Percentiles rank a stretch among this genome's conserved stretches.
Conservation (phyloP, 2,888 invertebrate genomes). For the Iphiclides podalirius region DNA sequence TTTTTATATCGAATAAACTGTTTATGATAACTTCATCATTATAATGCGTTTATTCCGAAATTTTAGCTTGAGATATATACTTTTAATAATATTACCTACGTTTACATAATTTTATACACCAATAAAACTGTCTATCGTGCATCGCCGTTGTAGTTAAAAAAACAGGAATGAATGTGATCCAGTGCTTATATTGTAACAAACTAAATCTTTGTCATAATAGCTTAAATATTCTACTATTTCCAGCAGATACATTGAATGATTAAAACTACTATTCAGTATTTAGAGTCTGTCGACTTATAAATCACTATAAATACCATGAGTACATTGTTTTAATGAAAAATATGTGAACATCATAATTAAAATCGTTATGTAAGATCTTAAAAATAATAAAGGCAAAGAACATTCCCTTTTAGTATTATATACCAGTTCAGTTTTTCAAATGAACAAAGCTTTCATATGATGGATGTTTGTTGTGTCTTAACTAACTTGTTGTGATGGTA, state of each 20-base stretch:
- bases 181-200: not conserved
- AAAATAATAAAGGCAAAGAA: not conserved
- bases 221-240: not conserved
- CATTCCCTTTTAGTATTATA: not conserved
- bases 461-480: not conserved
- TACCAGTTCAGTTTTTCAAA: not conserved
- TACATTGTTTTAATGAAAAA: not conserved
- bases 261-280: conserved; percentile 20
- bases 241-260: conserved; percentile 2
- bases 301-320: conserved; percentile 24
- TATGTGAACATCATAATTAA: not conserved
- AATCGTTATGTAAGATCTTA: not conserved
- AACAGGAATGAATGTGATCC: conserved; percentile 9
- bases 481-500: not conserved
- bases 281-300: conserved; percentile 27
- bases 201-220: conserved; percentile 2
- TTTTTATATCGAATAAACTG: too few species aligned
- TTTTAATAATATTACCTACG: too few species aligned
- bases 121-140: not conserved
- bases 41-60: too few species aligned
- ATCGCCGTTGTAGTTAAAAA: not conserved
- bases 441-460: too few species aligned
- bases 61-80: too few species aligned
- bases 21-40: too few species aligned
- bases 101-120: too few species aligned